phyloP scores from a whole-genome alignment of 1,140 invertebrate genomes.

The Ceratosolen fusciceps region DNA sequence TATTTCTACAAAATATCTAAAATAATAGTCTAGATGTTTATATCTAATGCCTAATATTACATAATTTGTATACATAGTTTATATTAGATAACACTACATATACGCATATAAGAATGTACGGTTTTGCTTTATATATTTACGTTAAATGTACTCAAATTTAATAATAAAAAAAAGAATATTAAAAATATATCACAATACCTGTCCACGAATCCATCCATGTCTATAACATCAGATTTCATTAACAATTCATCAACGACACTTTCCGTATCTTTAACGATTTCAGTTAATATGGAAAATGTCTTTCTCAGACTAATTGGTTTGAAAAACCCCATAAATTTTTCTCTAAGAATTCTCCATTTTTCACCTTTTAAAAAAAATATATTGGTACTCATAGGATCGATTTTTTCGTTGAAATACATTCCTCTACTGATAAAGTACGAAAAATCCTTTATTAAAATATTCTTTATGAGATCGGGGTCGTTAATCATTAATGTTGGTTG shows the following conservation, averaged over 20 bases:
- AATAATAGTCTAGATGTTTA: neutral
- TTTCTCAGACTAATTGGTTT: slow-evolving; percentile 74
- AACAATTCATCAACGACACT: slow-evolving; percentile 43
- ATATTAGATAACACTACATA: too few species aligned
- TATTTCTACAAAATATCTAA: slow-evolving; percentile 73
- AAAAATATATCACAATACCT: too few species aligned
- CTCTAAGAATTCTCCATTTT: slow-evolving; percentile 72
- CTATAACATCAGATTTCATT: slow-evolving; percentile 35
- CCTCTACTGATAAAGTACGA: slow-evolving; percentile 70
- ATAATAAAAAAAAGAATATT: too few species aligned
- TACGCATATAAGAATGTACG: neutral
- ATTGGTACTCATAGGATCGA: slow-evolving; percentile 73
- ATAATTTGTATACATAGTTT: too few species aligned
- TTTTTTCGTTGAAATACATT: slow-evolving; percentile 68
- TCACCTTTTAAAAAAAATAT: slow-evolving; percentile 69
- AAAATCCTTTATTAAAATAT: slow-evolving; percentile 72
- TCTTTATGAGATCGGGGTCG: slow-evolving; percentile 72
- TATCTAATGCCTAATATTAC: too few species aligned
- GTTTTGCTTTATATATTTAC: neutral
- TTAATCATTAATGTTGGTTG: slow-evolving; percentile 50
- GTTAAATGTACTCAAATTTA: neutral
- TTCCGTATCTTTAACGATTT: slow-evolving; percentile 65
- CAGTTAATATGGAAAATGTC: slow-evolving; percentile 71
- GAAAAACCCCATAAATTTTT: slow-evolving; percentile 74
- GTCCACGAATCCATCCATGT: slow-evolving; percentile 52